Evolutionary conservation across 2,888 invertebrate species (phyloP).

Genomic region (Lasioglossum figueresi): DNA sequence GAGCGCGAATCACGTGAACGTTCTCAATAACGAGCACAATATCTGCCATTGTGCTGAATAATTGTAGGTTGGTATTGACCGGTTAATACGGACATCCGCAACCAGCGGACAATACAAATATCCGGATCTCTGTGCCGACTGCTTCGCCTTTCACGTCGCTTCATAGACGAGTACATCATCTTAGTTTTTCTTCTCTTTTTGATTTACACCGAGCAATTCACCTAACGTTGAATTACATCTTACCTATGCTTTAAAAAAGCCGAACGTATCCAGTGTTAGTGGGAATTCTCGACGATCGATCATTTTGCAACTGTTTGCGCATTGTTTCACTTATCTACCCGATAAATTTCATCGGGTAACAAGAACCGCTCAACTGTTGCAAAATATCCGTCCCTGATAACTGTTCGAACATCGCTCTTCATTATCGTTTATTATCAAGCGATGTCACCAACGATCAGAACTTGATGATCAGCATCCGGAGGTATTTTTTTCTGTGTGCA

Average conservation of each 20-base stretch:
- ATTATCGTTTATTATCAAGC: constrained; percentile 7
- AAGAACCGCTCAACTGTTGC: background rate
- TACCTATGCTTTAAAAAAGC: background rate
- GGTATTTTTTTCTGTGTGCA: background rate
- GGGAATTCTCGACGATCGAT: background rate
- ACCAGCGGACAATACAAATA: constrained; percentile 52
- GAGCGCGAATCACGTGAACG: constrained; percentile 15
- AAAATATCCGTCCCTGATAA: constrained; percentile 11
- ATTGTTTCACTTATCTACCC: background rate
- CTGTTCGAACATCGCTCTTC: background rate
- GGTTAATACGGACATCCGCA: constrained; percentile 60
- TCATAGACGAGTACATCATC: background rate
- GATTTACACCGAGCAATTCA: background rate
- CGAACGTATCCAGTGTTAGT: background rate
- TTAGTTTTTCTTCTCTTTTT: background rate
- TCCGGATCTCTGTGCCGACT: constrained; percentile 22
- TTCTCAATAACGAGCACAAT: constrained; percentile 47
- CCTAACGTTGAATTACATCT: background rate
- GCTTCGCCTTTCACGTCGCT: constrained; percentile 8
- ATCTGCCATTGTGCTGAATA: constrained; percentile 58
- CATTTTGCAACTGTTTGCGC: background rate
- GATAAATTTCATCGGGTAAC: constrained; percentile 4
- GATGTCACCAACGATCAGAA: background rate
- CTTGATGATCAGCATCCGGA: background rate
- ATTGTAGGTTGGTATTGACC: constrained; percentile 58